Percentiles rank a stretch among this genome's conserved stretches.
These are phyloP conservation scores for Cantharis flavilabris DNA, from an alignment of 2,888 invertebrate genomes.

Conservation along the genomic window DNA sequence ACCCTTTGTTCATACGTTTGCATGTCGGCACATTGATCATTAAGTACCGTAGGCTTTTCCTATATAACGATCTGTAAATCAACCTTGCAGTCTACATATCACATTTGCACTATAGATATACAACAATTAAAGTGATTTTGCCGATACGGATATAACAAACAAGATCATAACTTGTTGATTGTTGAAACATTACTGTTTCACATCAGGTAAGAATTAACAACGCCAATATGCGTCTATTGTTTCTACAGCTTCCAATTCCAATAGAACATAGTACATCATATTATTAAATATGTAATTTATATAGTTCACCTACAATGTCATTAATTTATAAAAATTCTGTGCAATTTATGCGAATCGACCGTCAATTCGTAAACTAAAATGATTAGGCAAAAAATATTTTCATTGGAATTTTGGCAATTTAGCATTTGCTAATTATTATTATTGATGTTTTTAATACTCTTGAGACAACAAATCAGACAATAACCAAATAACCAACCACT, in stretches of 20 bases:
- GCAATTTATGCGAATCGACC: neutral
- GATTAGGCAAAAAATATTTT: neutral
- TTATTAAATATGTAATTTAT: neutral
- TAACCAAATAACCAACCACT: too few relatives aligned
- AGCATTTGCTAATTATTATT: too few relatives aligned
- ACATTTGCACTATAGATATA: neutral
- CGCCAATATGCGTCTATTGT: neutral
- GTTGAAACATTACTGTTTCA: neutral
- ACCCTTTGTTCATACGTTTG: conserved; percentile 19
- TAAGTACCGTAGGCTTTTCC: conserved; percentile 1
- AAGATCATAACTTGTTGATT: neutral
- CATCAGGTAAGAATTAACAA: neutral
- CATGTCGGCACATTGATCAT: conserved; percentile 14
- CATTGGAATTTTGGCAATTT: too few relatives aligned
- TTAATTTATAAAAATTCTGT: neutral
- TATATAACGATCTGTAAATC: conserved; percentile 16
- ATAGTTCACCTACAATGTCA: neutral
- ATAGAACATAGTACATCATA: neutral
- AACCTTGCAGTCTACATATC: neutral
- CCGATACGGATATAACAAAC: neutral
- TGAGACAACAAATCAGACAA: too few relatives aligned
- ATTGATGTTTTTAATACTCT: too few relatives aligned
- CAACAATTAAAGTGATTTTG: neutral
- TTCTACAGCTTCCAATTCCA: neutral
- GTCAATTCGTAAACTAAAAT: neutral